phyloP scores from a whole-genome alignment of 2,797 vertebrate genomes.

The Meriones psammophilus region DNA sequence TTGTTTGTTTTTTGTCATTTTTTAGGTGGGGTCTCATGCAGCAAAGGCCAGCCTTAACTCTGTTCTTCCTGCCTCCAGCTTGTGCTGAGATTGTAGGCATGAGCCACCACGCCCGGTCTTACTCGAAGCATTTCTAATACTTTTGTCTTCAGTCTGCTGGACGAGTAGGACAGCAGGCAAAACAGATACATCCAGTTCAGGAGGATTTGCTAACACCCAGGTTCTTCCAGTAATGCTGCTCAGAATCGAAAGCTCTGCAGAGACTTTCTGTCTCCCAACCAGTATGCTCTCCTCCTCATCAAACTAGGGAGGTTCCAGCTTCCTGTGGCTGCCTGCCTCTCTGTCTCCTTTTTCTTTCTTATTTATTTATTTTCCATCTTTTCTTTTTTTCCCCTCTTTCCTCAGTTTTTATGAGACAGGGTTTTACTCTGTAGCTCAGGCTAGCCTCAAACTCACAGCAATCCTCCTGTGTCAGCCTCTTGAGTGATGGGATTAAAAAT shows the following conservation, averaged over 20 bases:
- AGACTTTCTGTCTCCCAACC: conserved; percentile 59
- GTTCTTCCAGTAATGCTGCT: conserved; percentile 61
- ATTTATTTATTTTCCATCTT: neutral
- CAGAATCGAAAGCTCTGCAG: conserved; percentile 1
- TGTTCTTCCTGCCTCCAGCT: neutral
- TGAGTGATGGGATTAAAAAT: neutral
- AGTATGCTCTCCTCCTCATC: neutral
- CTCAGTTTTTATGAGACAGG: neutral
- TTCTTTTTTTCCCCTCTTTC: neutral
- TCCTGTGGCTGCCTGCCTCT: neutral
- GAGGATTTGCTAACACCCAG: conserved; percentile 68
- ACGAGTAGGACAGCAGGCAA: conserved; percentile 30
- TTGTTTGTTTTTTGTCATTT: no score
- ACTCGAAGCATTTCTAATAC: neutral
- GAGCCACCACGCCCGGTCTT: neutral
- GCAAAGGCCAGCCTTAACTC: neutral
- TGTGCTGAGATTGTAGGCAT: neutral
- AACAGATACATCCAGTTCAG: conserved; percentile 56
- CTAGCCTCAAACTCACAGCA: neutral
- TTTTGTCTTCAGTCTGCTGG: conserved; percentile 42
- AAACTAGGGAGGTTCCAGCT: neutral
- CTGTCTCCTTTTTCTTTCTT: neutral
- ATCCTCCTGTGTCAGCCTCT: neutral
- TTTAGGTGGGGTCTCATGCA: neutral
- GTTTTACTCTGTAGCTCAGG: neutral